A percentile compares a stretch with the other conserved stretches of the same genome.
These are phyloP conservation scores for Himalopsyche tibetana DNA, from an alignment of 2,888 invertebrate species.

Conservation along the genomic window DNA sequence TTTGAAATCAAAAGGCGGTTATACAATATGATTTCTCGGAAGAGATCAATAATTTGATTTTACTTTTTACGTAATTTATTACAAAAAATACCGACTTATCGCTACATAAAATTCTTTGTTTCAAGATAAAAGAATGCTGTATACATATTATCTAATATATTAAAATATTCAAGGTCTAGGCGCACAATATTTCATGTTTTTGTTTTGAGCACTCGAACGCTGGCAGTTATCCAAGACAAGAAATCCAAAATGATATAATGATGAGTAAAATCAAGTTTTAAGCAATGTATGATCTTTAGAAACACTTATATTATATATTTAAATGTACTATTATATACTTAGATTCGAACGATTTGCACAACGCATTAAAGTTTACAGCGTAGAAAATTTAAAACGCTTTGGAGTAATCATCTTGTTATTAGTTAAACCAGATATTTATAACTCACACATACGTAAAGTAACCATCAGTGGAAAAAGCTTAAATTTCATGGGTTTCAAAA, in stretches of 20 bases:
- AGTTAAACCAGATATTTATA: too few relatives aligned
- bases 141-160: neutral
- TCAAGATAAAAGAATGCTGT: neutral
- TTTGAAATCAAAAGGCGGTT: neutral
- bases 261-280: conserved; percentile 2
- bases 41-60: neutral
- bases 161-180: conserved; percentile 22
- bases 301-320: too few relatives aligned
- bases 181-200: conserved; percentile 16
- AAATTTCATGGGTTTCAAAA: too few relatives aligned
- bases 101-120: conserved; percentile 8
- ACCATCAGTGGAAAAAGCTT: too few relatives aligned
- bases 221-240: conserved; percentile 12
- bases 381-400: too few relatives aligned
- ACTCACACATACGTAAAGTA: too few relatives aligned
- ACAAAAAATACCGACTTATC: neutral
- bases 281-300: neutral
- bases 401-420: too few relatives aligned
- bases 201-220: conserved; percentile 11
- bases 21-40: neutral
- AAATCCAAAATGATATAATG: neutral
- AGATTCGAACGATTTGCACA: too few relatives aligned
- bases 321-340: too few relatives aligned
- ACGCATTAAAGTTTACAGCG: too few relatives aligned
- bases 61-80: neutral